Evolutionary conservation across 2,797 vertebrate genomes (phyloP).

Genomic region (Pristis pectinata): DNA sequence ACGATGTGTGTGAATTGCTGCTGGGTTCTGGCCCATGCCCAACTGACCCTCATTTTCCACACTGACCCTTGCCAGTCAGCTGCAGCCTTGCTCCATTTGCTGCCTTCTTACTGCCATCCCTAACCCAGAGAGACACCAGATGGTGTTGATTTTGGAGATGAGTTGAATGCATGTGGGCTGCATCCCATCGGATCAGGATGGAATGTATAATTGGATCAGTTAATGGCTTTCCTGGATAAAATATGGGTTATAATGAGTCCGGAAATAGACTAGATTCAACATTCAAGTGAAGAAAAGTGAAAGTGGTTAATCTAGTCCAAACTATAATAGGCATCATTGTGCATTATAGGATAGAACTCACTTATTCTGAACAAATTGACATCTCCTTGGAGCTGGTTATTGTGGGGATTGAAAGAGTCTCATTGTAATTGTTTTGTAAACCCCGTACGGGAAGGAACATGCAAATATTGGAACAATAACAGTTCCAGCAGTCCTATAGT

Average conservation of each 20-base stretch:
- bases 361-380: not conserved
- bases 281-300: too few species aligned
- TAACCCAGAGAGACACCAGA: not conserved
- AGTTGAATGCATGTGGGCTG: not conserved
- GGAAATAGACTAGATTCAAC: not conserved
- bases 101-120: too few species aligned
- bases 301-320: not conserved
- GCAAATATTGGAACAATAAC: not conserved
- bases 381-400: not conserved
- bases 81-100: not conserved
- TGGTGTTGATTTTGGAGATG: constrained; percentile 18
- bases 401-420: not conserved
- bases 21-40: not conserved
- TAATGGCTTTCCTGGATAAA: constrained; percentile 14
- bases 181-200: not conserved
- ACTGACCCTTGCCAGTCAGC: not conserved
- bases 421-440: not conserved
- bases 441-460: not conserved
- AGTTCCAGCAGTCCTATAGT: not conserved
- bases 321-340: not conserved
- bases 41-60: not conserved
- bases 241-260: not conserved
- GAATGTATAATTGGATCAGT: constrained; percentile 22
- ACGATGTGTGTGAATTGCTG: not conserved
- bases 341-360: not conserved